Percentiles rank a stretch among this genome's conserved stretches.
These are phyloP conservation scores for Oncorhynchus tshawytscha DNA, from an alignment of 2,113 vertebrate species.

Conservation along the genomic window DNA sequence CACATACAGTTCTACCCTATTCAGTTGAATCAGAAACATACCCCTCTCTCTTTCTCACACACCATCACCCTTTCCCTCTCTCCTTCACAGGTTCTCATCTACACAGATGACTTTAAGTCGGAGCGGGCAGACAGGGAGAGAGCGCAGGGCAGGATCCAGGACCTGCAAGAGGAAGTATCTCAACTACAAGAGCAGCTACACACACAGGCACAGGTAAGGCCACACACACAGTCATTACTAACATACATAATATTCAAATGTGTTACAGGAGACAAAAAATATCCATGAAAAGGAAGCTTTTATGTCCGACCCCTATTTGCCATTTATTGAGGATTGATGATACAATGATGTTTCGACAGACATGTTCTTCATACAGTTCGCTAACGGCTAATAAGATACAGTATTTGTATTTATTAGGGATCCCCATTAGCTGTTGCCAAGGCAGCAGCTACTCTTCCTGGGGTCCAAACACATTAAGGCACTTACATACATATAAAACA, in stretches of 20 bases:
- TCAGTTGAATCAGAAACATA: background rate
- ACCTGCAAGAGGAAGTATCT: constrained; percentile 79
- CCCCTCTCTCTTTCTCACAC: background rate
- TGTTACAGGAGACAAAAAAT: too few species aligned
- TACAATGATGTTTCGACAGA: too few species aligned
- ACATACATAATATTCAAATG: background rate
- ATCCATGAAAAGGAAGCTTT: too few species aligned
- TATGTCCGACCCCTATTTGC: too few species aligned
- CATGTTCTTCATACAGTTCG: too few species aligned
- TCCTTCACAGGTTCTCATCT: constrained; percentile 79
- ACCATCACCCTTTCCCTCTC: background rate
- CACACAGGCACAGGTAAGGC: constrained; percentile 73
- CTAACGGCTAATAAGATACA: too few species aligned
- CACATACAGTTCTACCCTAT: background rate
- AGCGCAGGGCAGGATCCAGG: constrained; percentile 84
- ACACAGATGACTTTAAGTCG: constrained; percentile 87
- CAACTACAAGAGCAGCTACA: constrained; percentile 74
- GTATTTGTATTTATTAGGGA: too few species aligned
- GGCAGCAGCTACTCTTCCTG: too few species aligned
- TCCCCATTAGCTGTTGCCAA: too few species aligned
- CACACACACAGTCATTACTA: background rate
- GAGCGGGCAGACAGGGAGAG: constrained; percentile 88
- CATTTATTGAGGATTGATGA: too few species aligned
- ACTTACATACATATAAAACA: too few species aligned
- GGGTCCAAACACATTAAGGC: too few species aligned